Conservation (phyloP, 1,140 invertebrate species). For the Plodia interpunctella region DNA sequence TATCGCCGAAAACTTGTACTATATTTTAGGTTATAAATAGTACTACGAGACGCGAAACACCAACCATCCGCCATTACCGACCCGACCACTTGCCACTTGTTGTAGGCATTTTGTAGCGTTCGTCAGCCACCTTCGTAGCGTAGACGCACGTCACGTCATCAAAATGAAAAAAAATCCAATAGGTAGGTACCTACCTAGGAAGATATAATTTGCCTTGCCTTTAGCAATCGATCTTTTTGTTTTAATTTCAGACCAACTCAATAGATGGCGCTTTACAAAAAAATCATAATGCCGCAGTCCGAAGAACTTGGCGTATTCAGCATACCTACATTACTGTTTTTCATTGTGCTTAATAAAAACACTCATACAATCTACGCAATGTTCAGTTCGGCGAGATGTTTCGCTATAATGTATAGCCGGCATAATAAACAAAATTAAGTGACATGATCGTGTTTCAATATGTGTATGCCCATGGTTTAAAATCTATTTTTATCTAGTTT, state of each 20-base stretch:
- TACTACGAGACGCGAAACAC: conserved; percentile 74
- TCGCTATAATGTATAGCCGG: too few species aligned
- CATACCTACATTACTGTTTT: too few species aligned
- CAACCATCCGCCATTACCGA: conserved; percentile 76
- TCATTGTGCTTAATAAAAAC: too few species aligned
- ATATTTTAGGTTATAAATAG: conserved; percentile 78
- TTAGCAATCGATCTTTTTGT: conserved; percentile 21
- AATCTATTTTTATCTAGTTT: too few species aligned
- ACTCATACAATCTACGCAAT: too few species aligned
- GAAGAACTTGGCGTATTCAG: too few species aligned
- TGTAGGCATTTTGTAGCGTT: conserved; percentile 47
- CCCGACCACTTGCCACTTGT: conserved; percentile 72
- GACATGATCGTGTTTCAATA: too few species aligned
- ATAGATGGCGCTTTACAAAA: conserved; percentile 42
- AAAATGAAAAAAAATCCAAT: conserved; percentile 52
- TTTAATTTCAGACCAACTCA: conserved; percentile 24
- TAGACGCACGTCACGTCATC: conserved; percentile 68
- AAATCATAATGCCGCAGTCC: too few species aligned
- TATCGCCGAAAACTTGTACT: conserved; percentile 77
- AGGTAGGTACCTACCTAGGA: background rate
- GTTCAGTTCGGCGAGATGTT: too few species aligned
- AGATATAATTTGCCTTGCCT: conserved; percentile 32
- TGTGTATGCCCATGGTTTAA: too few species aligned
- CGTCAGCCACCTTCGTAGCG: conserved; percentile 47
- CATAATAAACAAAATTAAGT: too few species aligned